Evolutionary conservation across 2,113 vertebrate species (phyloP).

Genomic region (human): DNA sequence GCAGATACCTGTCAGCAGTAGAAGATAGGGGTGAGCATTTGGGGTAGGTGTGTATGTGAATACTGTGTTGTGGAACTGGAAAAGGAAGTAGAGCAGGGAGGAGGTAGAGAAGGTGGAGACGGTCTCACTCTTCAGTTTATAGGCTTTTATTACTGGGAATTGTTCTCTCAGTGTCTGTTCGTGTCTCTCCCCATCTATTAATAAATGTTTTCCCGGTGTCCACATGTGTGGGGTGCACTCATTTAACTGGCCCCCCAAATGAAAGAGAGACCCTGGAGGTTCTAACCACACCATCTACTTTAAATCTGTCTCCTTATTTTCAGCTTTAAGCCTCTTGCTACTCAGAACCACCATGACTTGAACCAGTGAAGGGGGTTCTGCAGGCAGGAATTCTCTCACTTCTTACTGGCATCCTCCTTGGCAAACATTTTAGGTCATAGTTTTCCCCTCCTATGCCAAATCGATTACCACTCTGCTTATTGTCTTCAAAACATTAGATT

Average conservation of each 20-base stretch:
- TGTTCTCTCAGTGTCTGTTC: background rate
- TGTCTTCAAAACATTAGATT: background rate
- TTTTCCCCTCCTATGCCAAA: background rate
- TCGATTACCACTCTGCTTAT: background rate
- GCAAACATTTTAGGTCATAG: background rate
- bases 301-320: background rate
- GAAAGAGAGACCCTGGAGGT: background rate
- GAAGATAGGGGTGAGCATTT: background rate
- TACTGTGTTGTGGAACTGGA: background rate
- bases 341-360: background rate
- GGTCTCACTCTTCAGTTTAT: background rate
- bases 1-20: background rate
- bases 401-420: background rate
- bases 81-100: background rate
- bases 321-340: background rate
- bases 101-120: background rate
- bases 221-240: background rate
- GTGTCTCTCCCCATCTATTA: background rate
- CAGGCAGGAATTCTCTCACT: background rate
- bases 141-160: background rate
- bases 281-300: background rate
- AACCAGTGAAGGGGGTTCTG: background rate
- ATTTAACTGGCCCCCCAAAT: background rate
- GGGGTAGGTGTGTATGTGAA: background rate
- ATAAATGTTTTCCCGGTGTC: background rate